Evolutionary conservation across 2,113 vertebrate species (phyloP), one percentile per base, ranked within the genome.

Genomic region (Dasyornis broadbenti): DNA sequence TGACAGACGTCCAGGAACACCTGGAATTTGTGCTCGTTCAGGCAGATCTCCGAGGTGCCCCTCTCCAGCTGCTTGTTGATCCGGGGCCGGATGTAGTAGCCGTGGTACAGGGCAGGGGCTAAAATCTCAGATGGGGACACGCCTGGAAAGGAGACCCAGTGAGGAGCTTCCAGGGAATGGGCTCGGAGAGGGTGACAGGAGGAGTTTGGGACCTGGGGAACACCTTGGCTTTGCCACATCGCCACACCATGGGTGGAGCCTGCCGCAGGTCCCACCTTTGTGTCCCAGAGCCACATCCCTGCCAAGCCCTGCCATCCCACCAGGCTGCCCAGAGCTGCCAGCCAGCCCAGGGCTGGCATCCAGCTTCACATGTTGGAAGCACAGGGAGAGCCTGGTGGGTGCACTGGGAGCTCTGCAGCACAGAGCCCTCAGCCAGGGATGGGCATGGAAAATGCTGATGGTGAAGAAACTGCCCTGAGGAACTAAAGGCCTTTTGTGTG

Each of bases 1-100:
- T 99, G 98, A 72, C 98, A 98, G 39, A 99, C 98, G 1, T 99
- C 98, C 91, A 99, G 96, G 86, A 98, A 98, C 2, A 98, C 98
- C 82, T 98, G 97, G 96, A 98, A 99, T 76, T 98, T 98, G 96
- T 98, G 98, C 57, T 98, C 96, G 3, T 98, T 98, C 68, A 98
- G 97, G 92, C 93, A 97, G 60, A 99, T 96, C 96, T 98, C 98
- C 0, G 98, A 99, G 71, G 97, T 98, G 90, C 98, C 98, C 52
- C 98, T 91, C 79, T 98, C 98, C 95, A 98, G 95, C 95, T 97
- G 97, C 94, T 98, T 98, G 89, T 80, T 87, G 95, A 97, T 97
- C 15, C 98, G 95, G 26, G 98, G 98, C 20, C 98, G 97, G 56
- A 99, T 98, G 90, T 99, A 99, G 96, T 99, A 99, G 91, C 98